Evolutionary conservation across 2,888 invertebrate genomes (phyloP).

Genomic region (Apotomis turbidana): DNA sequence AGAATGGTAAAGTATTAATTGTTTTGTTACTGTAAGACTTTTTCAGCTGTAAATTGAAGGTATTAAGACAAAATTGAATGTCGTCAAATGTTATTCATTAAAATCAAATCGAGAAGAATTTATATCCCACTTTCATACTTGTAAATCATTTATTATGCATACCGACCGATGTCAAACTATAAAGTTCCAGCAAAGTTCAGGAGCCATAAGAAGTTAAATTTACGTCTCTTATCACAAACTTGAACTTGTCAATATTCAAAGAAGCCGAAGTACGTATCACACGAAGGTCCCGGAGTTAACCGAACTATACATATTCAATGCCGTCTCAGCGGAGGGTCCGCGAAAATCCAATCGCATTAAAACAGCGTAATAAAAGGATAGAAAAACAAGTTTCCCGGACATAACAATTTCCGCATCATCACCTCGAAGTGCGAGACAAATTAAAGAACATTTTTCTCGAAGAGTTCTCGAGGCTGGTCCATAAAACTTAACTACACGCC

Average conservation of each 20-base stretch:
- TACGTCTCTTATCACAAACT: slow-evolving; percentile 40
- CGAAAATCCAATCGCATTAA: slow-evolving; percentile 75
- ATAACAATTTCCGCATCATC: slow-evolving; percentile 79
- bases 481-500: slow-evolving; percentile 81
- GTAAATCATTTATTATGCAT: background rate
- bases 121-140: background rate
- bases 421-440: slow-evolving; percentile 74
- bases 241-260: slow-evolving; percentile 52
- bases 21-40: background rate
- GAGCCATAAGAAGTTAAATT: slow-evolving; percentile 6
- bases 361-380: slow-evolving; percentile 65
- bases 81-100: background rate
- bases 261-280: slow-evolving; percentile 51
- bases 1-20: slow-evolving; percentile 18
- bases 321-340: slow-evolving; percentile 58
- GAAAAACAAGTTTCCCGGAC: slow-evolving; percentile 68
- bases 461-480: slow-evolving; percentile 67
- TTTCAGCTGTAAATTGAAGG: background rate
- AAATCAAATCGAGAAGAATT: no score
- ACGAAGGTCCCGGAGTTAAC: slow-evolving; percentile 61
- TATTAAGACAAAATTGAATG: background rate
- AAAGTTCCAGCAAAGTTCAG: slow-evolving; percentile 14
- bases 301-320: slow-evolving; percentile 70
- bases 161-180: background rate
- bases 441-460: slow-evolving; percentile 79